A percentile compares a stretch with the other conserved stretches of the same genome.
Conservation (phyloP, 2,888 invertebrate species). For the Cantharis flavilabris region DNA sequence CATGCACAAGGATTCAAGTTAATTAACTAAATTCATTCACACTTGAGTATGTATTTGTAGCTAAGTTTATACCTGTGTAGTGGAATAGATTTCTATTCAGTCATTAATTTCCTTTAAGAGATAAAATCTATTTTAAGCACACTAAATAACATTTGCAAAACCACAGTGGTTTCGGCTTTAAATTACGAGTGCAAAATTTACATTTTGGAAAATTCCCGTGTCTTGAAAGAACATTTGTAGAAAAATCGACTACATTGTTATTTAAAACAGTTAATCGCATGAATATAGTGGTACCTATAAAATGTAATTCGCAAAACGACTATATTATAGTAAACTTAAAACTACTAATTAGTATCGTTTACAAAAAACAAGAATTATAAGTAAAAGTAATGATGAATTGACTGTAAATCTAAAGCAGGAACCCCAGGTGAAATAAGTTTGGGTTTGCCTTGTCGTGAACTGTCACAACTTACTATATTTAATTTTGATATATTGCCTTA, state of each 20-base stretch:
- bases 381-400: not conserved
- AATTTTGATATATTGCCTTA: not conserved
- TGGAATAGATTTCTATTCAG: slow-evolving; percentile 14
- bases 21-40: slow-evolving; percentile 16
- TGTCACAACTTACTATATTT: not conserved
- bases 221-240: not conserved
- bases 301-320: not conserved
- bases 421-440: not conserved
- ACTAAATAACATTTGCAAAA: not conserved
- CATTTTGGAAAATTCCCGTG: not conserved
- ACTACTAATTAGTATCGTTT: not conserved
- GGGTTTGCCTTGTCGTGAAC: not conserved
- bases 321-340: not conserved
- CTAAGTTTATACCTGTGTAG: slow-evolving; percentile 7
- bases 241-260: not conserved
- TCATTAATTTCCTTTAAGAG: slow-evolving; percentile 16
- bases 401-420: not conserved
- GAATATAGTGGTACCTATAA: not conserved
- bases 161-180: not conserved
- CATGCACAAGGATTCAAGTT: slow-evolving; percentile 4
- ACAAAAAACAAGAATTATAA: not conserved
- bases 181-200: not conserved
- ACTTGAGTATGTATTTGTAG: slow-evolving; percentile 14
- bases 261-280: not conserved
- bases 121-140: slow-evolving; percentile 18